Base-by-base conservation (phyloP, 2,797 vertebrate genomes). In the Pelochelys cantorii region DNA sequence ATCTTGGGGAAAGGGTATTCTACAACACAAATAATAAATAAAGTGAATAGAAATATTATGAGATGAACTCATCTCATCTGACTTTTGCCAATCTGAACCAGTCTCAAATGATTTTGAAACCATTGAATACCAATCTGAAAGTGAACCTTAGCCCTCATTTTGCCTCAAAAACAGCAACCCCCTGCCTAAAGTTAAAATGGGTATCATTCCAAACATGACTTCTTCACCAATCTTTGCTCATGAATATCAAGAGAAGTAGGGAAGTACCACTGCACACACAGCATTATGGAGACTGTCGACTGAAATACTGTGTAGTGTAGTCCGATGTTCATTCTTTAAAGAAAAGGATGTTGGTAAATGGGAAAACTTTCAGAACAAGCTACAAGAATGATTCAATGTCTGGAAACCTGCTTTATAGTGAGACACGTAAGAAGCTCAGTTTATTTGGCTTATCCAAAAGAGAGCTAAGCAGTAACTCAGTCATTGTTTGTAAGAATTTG, bases 1-100 rank as follows among this genome's bases (percentile, higher is more conserved):
- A 8, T 2, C 57, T 86, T 95, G 71, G 1, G 29, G 17, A n/a
- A 34, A 34, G 60, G 34, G 6, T 83, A 89, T 88, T 93, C 93
- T 95, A 7, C 10, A 79, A 52, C 20, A 95, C 53, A 91, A 95
- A 80, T 83, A 85, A 29, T 42, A 88, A 84, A 83, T 91, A 86
- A 55, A 94, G 75, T 7, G 4, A 52, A 52, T 75, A 55, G 52
- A 12, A 94, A 79, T 2, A 2, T 55, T 87, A 13, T 2, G 10
- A 34, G n/a, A 68, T 68, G 65, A 34, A n/a, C 15, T 83, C 15
- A 23, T 79, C 74, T 5, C 8, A 59, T 53, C 68, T 1, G 86
- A 56, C 5, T 87, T 93, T 91, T 14, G 5, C 27, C 5, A 10
- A 48, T 10, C 29, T 31, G 8, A 90, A 71, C 79, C 31, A 77